These are phyloP conservation scores for Carassius gibelio DNA, from an alignment of 2,113 vertebrate species.

Conservation along the genomic window DNA sequence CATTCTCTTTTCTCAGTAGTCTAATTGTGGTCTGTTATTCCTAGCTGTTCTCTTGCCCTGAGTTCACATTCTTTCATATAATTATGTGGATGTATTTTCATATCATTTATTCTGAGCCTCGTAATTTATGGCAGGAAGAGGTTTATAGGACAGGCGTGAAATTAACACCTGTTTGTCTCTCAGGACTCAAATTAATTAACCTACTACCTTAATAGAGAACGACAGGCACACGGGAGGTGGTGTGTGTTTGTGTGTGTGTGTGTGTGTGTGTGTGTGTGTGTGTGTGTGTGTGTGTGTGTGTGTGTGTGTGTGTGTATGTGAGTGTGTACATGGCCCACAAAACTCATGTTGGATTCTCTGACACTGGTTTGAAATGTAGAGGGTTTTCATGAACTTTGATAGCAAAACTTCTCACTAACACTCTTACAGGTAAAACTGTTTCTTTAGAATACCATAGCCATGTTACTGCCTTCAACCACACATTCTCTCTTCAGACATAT, in stretches of 20 bases:
- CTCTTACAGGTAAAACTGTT: background rate
- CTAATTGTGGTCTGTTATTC: conserved; percentile 27
- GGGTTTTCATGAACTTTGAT: background rate
- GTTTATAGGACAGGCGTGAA: conserved; percentile 60
- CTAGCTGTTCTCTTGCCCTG: conserved; percentile 24
- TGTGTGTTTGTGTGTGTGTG: conserved; percentile 14
- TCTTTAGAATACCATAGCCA: background rate
- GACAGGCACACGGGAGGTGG: background rate
- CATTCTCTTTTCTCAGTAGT: background rate
- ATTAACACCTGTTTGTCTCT: conserved; percentile 57
- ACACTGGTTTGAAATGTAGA: background rate
- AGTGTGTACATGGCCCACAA: conserved; percentile 36
- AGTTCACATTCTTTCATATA: conserved; percentile 40
- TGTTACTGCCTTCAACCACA: background rate
- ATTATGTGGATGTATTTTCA: conserved; percentile 36
- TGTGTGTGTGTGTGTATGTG: conserved; percentile 1
- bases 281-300: too few relatives aligned
- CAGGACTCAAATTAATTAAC: conserved; percentile 54
- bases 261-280: background rate
- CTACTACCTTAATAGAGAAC: conserved; percentile 54
- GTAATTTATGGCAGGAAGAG: conserved; percentile 30
- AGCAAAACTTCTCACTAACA: background rate
- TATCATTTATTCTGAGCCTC: conserved; percentile 33
- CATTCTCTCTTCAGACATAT: background rate
- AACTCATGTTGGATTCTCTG: background rate